Percentiles rank a stretch among this genome's conserved stretches.
phyloP scores from a whole-genome alignment of 2,797 vertebrate species.

The Alectoris magna region DNA sequence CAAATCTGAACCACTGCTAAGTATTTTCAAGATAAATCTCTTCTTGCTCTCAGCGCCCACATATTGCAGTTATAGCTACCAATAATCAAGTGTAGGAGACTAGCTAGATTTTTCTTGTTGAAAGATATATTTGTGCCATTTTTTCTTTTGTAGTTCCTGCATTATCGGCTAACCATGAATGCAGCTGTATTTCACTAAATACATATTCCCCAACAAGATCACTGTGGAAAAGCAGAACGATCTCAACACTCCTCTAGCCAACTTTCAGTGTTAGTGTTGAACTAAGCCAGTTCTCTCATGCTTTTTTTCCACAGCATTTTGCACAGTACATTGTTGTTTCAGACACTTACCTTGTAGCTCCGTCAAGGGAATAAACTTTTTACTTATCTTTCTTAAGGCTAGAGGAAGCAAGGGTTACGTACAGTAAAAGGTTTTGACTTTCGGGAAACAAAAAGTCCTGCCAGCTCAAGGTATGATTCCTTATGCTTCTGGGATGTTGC shows the following conservation, averaged over 20 bases:
- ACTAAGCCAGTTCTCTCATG: background rate
- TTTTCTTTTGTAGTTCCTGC: background rate
- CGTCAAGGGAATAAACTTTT: background rate
- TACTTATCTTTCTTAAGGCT: constrained; percentile 20
- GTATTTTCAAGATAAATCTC: background rate
- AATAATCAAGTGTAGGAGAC: background rate
- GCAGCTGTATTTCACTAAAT: constrained; percentile 20
- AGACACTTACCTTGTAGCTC: background rate
- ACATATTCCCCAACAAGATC: background rate
- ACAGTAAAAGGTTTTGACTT: background rate
- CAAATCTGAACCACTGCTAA: background rate
- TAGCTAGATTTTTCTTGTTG: background rate
- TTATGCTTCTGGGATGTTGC: background rate
- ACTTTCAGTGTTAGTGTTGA: background rate
- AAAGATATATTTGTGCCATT: background rate
- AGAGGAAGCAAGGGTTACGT: background rate
- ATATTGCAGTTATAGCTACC: background rate
- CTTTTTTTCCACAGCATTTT: background rate
- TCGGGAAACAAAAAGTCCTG: background rate
- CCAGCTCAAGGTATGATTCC: background rate
- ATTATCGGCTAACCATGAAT: background rate
- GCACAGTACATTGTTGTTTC: background rate
- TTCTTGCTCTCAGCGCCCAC: background rate
- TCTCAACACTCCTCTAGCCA: background rate
- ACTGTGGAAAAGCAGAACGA: background rate